Base-by-base conservation (phyloP, 2,797 vertebrate species). In the Protosalanx chinensis region DNA sequence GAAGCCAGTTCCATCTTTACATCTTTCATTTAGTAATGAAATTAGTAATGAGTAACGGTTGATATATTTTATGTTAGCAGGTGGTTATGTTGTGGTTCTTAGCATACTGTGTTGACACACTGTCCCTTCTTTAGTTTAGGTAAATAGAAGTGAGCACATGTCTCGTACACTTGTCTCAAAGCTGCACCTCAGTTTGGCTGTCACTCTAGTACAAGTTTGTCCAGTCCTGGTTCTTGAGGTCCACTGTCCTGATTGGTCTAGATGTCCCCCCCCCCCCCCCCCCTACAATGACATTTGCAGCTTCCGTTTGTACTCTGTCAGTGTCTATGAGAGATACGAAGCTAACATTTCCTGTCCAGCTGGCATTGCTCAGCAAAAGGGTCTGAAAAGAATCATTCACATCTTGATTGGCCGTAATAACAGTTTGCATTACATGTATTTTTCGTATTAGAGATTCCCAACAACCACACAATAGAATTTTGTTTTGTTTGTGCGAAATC, bases 1-100 rank as follows among this genome's bases (percentile, higher is more conserved):
- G 33, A 49, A 49, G 49, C 51, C 58, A 46, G 51, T 60, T 33
- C 6, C 30, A 68, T 46, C 81, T 76, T 85, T 69, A 78, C 74
- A 82, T 88, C 78, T 72, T 33, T 23, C 67, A 23, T 23, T 27
- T 12, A 23, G 18, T 16, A n/a, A 53, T 53, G 7, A 16, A 53
- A 53, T 5, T 7, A 10, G 1, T 53, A 53, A 53, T 16, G 18
- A 5, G 4, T 49, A 0, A 15, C 2, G 18, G 51, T 16, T 4
- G 4, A n/a, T n/a, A 18, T n/a, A 53, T 5, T 53, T 16, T 3
- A 53, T 53, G 51, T 53, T 53, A 53, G 18, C 51, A 53, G 51
- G 51, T 41, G 51, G 51, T 41, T 41, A 41, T n/a, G n/a, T n/a
- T 56, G 16, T 53, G 1, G 53, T n/a, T 56, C 15, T 8, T 16